These are phyloP conservation scores for Hystrix cristata DNA, from an alignment of 2,113 vertebrate species.

Conservation along the genomic window DNA sequence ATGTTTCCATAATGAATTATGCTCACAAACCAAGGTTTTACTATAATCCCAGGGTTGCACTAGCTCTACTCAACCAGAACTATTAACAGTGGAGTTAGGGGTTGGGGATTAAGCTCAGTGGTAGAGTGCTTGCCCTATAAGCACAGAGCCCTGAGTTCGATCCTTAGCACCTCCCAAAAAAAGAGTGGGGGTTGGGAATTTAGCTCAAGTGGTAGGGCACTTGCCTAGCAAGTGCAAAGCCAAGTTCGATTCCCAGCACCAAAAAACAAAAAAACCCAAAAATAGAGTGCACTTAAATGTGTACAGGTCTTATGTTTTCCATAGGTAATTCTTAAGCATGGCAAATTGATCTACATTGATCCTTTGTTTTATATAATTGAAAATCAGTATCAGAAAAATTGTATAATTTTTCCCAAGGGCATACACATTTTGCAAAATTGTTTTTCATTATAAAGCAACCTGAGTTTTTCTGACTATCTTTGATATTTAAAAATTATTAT, in stretches of 20 bases:
- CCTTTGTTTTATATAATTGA: not conserved
- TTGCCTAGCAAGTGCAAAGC: too few relatives aligned
- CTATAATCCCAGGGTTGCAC: not conserved
- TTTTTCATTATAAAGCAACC: not conserved
- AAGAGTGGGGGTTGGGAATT: too few relatives aligned
- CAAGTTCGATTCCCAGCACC: too few relatives aligned
- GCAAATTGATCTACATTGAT: constrained; percentile 11
- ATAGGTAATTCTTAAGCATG: not conserved
- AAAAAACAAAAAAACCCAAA: too few relatives aligned
- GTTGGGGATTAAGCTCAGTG: too few relatives aligned
- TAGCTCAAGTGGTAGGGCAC: too few relatives aligned
- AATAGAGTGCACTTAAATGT: not conserved
- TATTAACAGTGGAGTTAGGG: not conserved
- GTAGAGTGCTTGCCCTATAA: too few relatives aligned
- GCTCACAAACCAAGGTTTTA: too few relatives aligned
- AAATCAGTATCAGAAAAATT: constrained; percentile 44
- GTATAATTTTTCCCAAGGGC: not conserved
- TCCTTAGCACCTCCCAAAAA: too few relatives aligned
- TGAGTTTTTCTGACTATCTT: constrained; percentile 20
- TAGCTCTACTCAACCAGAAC: constrained; percentile 35
- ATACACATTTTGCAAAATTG: not conserved
- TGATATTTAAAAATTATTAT: not conserved
- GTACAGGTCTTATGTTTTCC: not conserved
- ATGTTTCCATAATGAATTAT: too few relatives aligned
- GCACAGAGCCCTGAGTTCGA: too few relatives aligned